phyloP scores from a whole-genome alignment of 2,888 invertebrate genomes.

The Xanthostigma xanthostigma region DNA sequence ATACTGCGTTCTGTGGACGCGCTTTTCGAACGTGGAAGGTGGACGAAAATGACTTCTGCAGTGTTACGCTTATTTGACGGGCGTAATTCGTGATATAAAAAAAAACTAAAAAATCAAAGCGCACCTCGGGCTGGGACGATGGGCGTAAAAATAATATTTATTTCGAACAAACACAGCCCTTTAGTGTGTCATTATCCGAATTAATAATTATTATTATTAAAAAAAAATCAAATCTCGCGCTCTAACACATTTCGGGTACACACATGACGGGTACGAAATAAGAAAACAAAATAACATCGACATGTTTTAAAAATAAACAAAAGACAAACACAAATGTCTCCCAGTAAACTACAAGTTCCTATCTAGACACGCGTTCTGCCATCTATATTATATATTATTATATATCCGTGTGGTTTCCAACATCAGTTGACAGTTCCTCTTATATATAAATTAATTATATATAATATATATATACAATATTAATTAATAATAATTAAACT shows the following conservation, averaged over 20 bases:
- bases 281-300: neutral
- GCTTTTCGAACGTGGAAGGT: neutral
- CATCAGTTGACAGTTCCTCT: conserved; percentile 23
- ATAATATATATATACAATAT: conserved; percentile 1
- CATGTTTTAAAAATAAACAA: conserved; percentile 1
- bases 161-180: conserved; percentile 1
- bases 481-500: conserved; percentile 1
- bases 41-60: neutral
- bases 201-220: conserved; percentile 13
- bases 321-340: conserved; percentile 9
- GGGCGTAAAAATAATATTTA: conserved; percentile 14
- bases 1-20: neutral
- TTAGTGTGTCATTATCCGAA: conserved; percentile 4
- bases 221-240: neutral
- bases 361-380: conserved; percentile 24
- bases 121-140: conserved; percentile 6
- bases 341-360: conserved; percentile 34
- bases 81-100: neutral
- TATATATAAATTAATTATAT: conserved; percentile 2
- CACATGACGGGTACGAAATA: conserved; percentile 2
- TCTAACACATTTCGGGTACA: neutral
- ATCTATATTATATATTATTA: neutral
- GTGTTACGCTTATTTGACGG: neutral
- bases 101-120: neutral
- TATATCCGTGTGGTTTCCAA: neutral